phyloP scores from a whole-genome alignment of 2,888 invertebrate species.

The Cataglyphis albicans region DNA sequence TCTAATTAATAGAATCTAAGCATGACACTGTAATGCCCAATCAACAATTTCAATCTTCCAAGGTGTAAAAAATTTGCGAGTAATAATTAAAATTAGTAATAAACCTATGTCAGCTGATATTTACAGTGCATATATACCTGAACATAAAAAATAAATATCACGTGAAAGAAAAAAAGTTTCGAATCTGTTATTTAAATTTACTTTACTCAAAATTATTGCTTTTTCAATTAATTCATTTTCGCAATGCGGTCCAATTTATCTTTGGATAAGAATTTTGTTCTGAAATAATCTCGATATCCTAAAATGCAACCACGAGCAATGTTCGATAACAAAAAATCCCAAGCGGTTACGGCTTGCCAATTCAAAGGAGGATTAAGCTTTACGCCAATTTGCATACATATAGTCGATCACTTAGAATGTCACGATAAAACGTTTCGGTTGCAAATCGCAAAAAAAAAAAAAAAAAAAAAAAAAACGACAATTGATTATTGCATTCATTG shows the following conservation, averaged over 20 bases:
- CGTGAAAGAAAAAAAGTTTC: background rate
- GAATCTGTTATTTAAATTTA: background rate
- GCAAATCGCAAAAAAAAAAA: slow-evolving; percentile 37
- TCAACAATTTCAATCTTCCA: background rate
- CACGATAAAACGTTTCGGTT: slow-evolving; percentile 72
- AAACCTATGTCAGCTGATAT: too few relatives aligned
- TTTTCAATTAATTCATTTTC: slow-evolving; percentile 6
- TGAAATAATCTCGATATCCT: slow-evolving; percentile 52
- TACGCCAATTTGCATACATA: slow-evolving; percentile 81
- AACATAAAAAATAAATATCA: slow-evolving; percentile 10
- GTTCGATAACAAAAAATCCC: slow-evolving; percentile 71
- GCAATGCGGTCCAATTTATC: slow-evolving; percentile 10
- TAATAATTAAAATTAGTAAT: background rate
- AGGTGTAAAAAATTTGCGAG: background rate
- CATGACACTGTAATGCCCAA: background rate
- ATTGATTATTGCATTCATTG: slow-evolving; percentile 82
- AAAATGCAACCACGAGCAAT: slow-evolving; percentile 31
- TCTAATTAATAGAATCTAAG: background rate
- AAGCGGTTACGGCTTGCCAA: slow-evolving; percentile 74
- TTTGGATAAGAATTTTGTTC: slow-evolving; percentile 25
- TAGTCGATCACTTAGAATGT: slow-evolving; percentile 58
- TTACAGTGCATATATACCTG: too few relatives aligned
- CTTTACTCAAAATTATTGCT: background rate
- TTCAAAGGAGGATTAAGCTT: slow-evolving; percentile 64
- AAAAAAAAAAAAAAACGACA: slow-evolving; percentile 75